Evolutionary conservation across 2,797 vertebrate species (phyloP).

Genomic region (Mareca strepera): DNA sequence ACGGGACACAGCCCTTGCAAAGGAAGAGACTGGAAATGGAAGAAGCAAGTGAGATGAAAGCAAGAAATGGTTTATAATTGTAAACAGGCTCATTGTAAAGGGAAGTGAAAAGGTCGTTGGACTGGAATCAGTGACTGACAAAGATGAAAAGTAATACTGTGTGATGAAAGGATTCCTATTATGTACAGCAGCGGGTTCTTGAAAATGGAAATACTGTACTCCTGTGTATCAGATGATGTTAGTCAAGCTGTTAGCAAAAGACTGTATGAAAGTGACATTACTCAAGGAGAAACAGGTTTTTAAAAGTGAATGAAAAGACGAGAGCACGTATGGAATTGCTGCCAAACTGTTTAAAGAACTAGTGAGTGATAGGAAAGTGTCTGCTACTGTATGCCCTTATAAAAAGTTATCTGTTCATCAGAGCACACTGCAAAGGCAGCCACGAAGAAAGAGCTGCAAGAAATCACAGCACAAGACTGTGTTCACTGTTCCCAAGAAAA

Average conservation of each 20-base stretch:
- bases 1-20: neutral
- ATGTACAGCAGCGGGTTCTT: conserved; percentile 4
- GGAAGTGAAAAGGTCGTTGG: conserved; percentile 28
- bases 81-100: conserved; percentile 28
- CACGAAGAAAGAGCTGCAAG: neutral
- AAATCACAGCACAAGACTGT: neutral
- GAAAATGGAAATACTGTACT: conserved; percentile 30
- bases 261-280: neutral
- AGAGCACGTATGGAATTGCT: neutral
- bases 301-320: neutral
- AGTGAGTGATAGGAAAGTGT: neutral
- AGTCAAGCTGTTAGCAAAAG: neutral
- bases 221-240: neutral
- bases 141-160: conserved; percentile 32
- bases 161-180: conserved; percentile 46
- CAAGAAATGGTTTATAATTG: neutral
- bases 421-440: neutral
- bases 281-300: neutral
- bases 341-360: conserved; percentile 4
- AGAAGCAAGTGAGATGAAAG: conserved; percentile 30
- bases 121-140: neutral
- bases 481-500: neutral
- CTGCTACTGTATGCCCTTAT: neutral
- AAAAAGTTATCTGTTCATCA: neutral
- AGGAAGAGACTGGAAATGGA: neutral